A percentile compares a stretch with the other conserved stretches of the same genome.
Evolutionary conservation across 2,113 vertebrate genomes (phyloP).

Genomic region (Engraulis encrasicolus): DNA sequence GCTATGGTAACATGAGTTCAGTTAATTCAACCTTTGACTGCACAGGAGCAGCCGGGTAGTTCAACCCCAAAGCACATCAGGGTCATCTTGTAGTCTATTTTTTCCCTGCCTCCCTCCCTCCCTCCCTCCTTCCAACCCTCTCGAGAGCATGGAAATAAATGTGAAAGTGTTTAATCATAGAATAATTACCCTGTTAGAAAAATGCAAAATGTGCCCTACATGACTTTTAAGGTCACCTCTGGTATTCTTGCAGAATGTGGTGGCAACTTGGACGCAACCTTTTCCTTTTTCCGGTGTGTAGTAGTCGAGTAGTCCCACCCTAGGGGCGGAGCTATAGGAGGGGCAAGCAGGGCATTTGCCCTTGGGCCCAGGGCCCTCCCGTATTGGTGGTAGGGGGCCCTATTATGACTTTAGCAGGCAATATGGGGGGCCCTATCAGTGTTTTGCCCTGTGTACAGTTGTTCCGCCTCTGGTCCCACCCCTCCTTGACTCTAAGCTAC

Average conservation of each 20-base stretch:
- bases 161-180: background rate
- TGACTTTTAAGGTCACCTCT: background rate
- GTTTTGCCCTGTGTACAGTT: no score
- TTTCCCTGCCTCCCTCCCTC: no score
- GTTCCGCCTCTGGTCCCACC: background rate
- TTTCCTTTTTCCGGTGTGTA: no score
- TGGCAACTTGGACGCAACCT: background rate
- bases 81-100: no score
- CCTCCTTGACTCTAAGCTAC: background rate
- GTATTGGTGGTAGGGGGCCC: no score
- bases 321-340: no score
- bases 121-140: background rate
- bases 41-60: background rate
- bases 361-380: no score
- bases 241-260: background rate
- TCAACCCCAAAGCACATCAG: background rate
- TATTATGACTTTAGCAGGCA: no score
- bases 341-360: no score
- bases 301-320: no score
- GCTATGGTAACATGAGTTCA: background rate
- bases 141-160: background rate
- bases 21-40: background rate
- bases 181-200: background rate
- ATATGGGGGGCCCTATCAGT: no score
- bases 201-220: background rate